Base-by-base conservation (phyloP, 2,113 vertebrate species). In the Gila orcuttii region DNA sequence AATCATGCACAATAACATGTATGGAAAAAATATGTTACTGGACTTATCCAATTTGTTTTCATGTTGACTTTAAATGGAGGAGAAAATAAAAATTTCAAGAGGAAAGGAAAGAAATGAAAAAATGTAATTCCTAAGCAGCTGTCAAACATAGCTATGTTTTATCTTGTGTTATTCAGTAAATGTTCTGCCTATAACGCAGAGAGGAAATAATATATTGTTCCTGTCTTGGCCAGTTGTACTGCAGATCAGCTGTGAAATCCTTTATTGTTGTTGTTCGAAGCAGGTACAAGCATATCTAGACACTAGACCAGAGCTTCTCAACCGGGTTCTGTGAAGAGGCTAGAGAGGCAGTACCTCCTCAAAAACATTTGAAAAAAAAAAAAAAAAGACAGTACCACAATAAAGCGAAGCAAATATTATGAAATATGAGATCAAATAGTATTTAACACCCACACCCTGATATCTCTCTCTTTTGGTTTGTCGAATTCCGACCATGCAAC, bases 121-220 rank as follows among this genome's bases (percentile, higher is more conserved):
- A 76, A n/a, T 60, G 4, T 60, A 19, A 79, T 19, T 17, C 28
- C 28, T 59, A 60, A 57, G 33, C 52, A 60, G 28, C 76, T 60
- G 77, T 79, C 77, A 79, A 79, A 52, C 47, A 25, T 33, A 77
- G 47, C 74, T 52, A 55, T 77, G 47, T 77, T 77, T 77, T 77
- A 77, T 77, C 74, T 77, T 10, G 15, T 33, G 55, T 79, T 62
- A 39, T 60, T 59, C 55, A 39, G 77, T 45, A 42, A 62, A 80
- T 80, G 57, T 80, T 60, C 36, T 62, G 33, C 55, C 77, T 79
- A 60, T 79, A 60, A 79, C 1, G 33, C 78, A 4, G 59, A 17
- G 59, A 62, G 57, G 33, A 80, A 62, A 80, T 80, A 80, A 80
- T 42, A 62, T 23, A 62, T 25, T 62, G 59, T 42, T 79, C 55